A percentile compares a stretch with the other conserved stretches of the same genome.
Evolutionary conservation across 2,797 vertebrate genomes (phyloP).

Genomic region (Bucorvus abyssinicus): DNA sequence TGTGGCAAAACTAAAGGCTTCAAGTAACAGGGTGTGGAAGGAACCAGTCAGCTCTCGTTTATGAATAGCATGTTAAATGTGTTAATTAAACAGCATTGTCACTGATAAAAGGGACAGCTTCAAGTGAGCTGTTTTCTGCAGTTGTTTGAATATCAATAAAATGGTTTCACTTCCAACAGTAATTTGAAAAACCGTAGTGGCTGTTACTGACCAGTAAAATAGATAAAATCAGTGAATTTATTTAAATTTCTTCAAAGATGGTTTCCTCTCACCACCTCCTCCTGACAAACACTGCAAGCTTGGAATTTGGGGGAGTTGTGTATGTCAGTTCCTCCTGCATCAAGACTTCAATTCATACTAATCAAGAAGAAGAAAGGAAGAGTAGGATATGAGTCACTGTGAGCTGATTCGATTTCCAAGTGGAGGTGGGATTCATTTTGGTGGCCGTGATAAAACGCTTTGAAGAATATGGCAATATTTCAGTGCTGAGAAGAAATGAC

Average conservation of each 20-base stretch:
- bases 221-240: neutral
- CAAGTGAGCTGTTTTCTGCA: neutral
- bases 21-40: neutral
- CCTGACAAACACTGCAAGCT: neutral
- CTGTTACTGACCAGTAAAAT: neutral
- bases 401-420: conserved; percentile 43
- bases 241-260: neutral
- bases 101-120: neutral
- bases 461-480: neutral
- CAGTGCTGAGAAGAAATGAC: neutral
- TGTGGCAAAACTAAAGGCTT: neutral
- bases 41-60: neutral
- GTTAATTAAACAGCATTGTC: neutral
- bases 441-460: neutral
- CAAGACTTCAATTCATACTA: conserved; percentile 61
- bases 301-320: conserved; percentile 2
- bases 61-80: neutral
- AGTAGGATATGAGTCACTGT: conserved; percentile 60
- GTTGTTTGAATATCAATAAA: neutral
- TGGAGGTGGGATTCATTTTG: conserved; percentile 57
- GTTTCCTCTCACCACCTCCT: neutral
- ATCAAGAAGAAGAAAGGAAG: conserved; percentile 54
- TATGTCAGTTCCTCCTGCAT: conserved; percentile 51
- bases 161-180: neutral
- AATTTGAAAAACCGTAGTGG: neutral